Conservation (phyloP, 2,113 vertebrate genomes). For the Neoarius graeffei region DNA sequence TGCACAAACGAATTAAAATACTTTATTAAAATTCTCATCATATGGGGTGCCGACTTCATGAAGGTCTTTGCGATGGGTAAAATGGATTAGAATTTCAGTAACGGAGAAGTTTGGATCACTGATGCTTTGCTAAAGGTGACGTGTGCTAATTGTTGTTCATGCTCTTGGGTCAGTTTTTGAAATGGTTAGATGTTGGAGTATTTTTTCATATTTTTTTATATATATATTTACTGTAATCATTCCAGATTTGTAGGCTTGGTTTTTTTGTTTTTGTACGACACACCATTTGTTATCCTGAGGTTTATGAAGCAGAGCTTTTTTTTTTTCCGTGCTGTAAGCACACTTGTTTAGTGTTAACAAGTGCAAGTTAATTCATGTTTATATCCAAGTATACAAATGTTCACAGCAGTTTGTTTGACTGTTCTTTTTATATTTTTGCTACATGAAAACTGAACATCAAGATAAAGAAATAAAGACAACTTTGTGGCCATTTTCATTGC, state of each 20-base stretch:
- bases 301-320: not conserved
- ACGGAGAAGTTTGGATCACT: not conserved
- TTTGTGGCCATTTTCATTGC: not conserved
- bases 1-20: no score
- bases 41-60: no score
- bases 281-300: not conserved
- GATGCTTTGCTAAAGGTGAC: not conserved
- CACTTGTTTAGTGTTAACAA: not conserved
- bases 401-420: not conserved
- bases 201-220: not conserved
- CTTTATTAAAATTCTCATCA: no score
- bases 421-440: not conserved
- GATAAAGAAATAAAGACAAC: not conserved
- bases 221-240: not conserved
- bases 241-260: not conserved
- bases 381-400: not conserved
- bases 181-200: not conserved
- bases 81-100: not conserved
- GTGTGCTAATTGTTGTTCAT: not conserved
- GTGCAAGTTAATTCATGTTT: not conserved
- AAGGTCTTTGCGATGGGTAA: not conserved
- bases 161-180: conserved; percentile 7
- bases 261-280: conserved; percentile 10
- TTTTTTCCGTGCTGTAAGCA: not conserved
- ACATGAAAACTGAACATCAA: not conserved